A percentile compares a stretch with the other conserved stretches of the same genome.
Evolutionary conservation across 1,140 invertebrate genomes (phyloP).

Genomic region (Mizuhopecten yessoensis): DNA sequence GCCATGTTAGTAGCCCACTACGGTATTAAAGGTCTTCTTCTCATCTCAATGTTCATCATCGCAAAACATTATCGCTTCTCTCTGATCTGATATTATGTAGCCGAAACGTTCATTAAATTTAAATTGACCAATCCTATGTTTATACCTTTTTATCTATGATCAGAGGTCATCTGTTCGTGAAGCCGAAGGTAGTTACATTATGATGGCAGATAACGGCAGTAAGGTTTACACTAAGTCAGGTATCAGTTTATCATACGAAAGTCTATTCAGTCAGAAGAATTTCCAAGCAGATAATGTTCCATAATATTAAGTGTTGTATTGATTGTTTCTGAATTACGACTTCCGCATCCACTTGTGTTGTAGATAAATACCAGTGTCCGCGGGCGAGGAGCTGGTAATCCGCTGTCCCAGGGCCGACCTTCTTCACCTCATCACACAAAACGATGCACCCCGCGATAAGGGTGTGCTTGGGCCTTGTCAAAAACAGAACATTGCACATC

Average conservation of each 20-base stretch:
- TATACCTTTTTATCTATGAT: not conserved
- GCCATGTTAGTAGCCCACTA: not conserved
- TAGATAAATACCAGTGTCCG: slow-evolving; percentile 23
- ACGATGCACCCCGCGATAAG: slow-evolving; percentile 26
- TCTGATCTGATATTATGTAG: slow-evolving; percentile 3
- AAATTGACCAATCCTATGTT: slow-evolving; percentile 9
- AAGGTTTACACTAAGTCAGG: not conserved
- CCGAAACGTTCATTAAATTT: not conserved
- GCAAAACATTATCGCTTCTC: not conserved
- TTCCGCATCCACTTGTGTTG: slow-evolving; percentile 21
- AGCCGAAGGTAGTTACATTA: not conserved
- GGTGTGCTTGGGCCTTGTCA: slow-evolving; percentile 43
- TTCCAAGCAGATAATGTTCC: not conserved
- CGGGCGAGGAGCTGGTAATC: slow-evolving; percentile 11
- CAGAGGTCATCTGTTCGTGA: slow-evolving; percentile 12
- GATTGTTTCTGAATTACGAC: not conserved
- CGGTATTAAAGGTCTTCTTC: not conserved
- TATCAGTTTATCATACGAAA: not conserved
- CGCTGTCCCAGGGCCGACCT: not conserved
- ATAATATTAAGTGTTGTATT: not conserved
- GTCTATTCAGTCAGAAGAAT: not conserved
- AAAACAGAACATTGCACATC: slow-evolving; percentile 43
- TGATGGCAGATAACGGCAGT: not conserved
- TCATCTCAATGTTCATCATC: not conserved
- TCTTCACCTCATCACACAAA: not conserved